Conservation (phyloP, 2,888 invertebrate genomes). For the Metacarcinus magister region DNA sequence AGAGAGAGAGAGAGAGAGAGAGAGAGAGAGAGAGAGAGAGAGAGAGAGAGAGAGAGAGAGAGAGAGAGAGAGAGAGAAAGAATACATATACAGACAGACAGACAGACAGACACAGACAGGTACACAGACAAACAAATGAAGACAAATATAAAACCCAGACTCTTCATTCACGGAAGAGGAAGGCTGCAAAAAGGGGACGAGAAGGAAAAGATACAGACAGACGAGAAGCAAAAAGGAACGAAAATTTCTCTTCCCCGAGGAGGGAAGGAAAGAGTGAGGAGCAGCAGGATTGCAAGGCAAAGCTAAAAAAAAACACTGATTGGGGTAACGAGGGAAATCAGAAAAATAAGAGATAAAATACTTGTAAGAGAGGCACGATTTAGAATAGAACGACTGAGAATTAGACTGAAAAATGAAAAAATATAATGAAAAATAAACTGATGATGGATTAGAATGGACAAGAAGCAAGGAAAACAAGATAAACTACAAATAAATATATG, state of each 20-base stretch:
- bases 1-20: slow-evolving; percentile 30
- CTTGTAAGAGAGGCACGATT: no score
- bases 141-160: not conserved
- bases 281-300: not conserved
- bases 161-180: not conserved
- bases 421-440: not conserved
- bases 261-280: not conserved
- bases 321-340: no score
- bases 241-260: not conserved
- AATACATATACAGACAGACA: not conserved
- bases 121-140: not conserved
- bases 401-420: not conserved
- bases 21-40: slow-evolving; percentile 27
- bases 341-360: no score
- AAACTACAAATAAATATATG: no score
- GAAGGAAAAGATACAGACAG: not conserved
- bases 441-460: not conserved
- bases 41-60: not conserved
- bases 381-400: not conserved
- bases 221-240: not conserved
- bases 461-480: not conserved
- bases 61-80: not conserved
- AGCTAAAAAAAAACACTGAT: no score
- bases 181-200: not conserved
- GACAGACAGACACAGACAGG: not conserved